Percentiles rank a stretch among this genome's conserved stretches.
These are phyloP conservation scores for Barypeithes pellucidus DNA, from an alignment of 2,888 invertebrate species.

Conservation along the genomic window DNA sequence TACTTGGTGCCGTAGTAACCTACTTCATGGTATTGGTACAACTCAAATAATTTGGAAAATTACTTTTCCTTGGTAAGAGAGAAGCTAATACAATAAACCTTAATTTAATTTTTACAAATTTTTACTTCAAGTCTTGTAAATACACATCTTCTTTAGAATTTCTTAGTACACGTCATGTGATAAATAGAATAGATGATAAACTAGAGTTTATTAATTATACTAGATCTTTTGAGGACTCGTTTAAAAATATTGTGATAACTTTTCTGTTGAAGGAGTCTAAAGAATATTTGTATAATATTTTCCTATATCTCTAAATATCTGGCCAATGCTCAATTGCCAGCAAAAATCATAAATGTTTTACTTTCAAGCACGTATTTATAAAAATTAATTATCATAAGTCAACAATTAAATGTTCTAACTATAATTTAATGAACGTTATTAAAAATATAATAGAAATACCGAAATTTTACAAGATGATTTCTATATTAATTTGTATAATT, in stretches of 20 bases:
- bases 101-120: not conserved
- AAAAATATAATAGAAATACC: not conserved
- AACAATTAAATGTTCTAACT: not conserved
- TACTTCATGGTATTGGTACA: conserved; percentile 95
- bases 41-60: conserved; percentile 76
- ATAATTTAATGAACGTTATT: not conserved
- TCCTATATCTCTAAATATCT: too few species aligned
- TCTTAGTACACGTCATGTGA: not conserved
- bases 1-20: conserved; percentile 89
- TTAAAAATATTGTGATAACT: not conserved
- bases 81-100: not conserved
- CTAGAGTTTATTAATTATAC: not conserved
- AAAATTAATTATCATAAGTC: conserved; percentile 6
- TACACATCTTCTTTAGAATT: conserved; percentile 2
- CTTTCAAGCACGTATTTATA: not conserved
- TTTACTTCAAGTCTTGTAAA: not conserved
- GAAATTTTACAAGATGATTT: not conserved
- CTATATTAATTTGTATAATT: not conserved
- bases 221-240: too few species aligned
- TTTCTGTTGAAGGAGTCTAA: too few species aligned
- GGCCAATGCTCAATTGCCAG: not conserved
- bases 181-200: not conserved
- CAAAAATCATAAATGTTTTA: not conserved
- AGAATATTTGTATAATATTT: too few species aligned
- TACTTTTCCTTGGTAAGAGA: conserved; percentile 8